These are phyloP conservation scores for Nothobranchius furzeri DNA, from an alignment of 2,113 vertebrate species.

Conservation along the genomic window DNA sequence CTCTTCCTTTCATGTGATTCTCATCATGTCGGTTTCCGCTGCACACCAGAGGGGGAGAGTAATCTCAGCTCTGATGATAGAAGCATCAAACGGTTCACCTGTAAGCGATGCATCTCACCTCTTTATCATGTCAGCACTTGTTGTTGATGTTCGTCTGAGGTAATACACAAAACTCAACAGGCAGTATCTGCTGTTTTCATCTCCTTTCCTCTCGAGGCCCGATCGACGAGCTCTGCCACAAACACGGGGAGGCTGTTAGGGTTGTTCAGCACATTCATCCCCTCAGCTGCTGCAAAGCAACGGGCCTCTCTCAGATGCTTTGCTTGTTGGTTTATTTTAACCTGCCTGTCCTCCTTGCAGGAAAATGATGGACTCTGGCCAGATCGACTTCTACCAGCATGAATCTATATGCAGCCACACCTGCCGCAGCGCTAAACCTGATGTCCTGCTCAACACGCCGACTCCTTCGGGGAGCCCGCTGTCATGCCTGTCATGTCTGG, in stretches of 20 bases:
- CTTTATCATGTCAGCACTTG: constrained; percentile 61
- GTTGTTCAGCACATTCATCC: constrained; percentile 21
- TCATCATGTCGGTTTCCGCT: constrained; percentile 26
- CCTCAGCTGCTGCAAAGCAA: not conserved
- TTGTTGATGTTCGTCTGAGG: constrained; percentile 39
- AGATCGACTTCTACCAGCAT: constrained; percentile 96
- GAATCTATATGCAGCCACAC: constrained; percentile 94
- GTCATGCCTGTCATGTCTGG: constrained; percentile 78
- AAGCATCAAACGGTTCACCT: constrained; percentile 44
- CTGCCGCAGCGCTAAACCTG: constrained; percentile 94
- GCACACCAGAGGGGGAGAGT: constrained; percentile 55
- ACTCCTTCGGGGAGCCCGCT: constrained; percentile 80
- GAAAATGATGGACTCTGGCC: constrained; percentile 97
- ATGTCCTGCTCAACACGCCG: constrained; percentile 89
- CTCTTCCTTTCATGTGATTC: not conserved
- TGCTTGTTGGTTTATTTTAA: constrained; percentile 15
- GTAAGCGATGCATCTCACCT: constrained; percentile 34
- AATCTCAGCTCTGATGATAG: constrained; percentile 40
- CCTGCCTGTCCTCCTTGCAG: constrained; percentile 66
- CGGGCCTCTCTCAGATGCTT: constrained; percentile 11
- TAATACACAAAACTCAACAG: constrained; percentile 22
- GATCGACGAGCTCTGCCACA: constrained; percentile 28
- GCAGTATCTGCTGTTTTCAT: constrained; percentile 44
- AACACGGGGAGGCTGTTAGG: constrained; percentile 3
- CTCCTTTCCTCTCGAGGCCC: constrained; percentile 25